These are phyloP conservation scores for Pogona vitticeps DNA, from an alignment of 2,113 vertebrate species.

Conservation along the genomic window DNA sequence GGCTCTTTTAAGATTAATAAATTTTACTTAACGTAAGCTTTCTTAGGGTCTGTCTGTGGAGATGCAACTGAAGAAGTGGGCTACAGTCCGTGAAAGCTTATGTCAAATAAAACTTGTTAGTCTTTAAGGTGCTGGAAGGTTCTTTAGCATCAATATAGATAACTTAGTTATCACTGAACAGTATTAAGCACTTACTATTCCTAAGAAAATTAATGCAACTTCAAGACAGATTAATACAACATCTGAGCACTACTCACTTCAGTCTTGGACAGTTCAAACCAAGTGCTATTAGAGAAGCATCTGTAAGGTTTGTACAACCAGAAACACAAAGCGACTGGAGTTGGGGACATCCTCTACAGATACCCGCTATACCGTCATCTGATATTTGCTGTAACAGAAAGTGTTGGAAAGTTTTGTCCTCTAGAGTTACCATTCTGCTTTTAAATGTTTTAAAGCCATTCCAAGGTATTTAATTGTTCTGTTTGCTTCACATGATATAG, in stretches of 20 bases:
- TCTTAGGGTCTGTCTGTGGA: too few relatives aligned
- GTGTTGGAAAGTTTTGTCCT: neutral
- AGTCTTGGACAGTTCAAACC: conserved; percentile 91
- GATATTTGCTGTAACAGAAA: conserved; percentile 83
- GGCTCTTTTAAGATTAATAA: too few relatives aligned
- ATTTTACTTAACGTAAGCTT: too few relatives aligned
- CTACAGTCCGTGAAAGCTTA: too few relatives aligned
- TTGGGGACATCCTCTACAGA: conserved; percentile 88
- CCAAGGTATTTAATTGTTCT: too few relatives aligned
- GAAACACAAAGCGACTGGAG: conserved; percentile 91
- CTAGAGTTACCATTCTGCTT: neutral
- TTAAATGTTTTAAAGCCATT: neutral
- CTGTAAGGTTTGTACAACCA: conserved; percentile 90
- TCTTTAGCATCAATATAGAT: too few relatives aligned
- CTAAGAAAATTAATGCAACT: neutral
- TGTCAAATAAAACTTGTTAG: too few relatives aligned
- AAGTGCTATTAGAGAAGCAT: conserved; percentile 89
- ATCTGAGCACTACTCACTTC: conserved; percentile 80
- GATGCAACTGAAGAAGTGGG: too few relatives aligned
- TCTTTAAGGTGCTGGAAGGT: too few relatives aligned
- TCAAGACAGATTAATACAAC: neutral
- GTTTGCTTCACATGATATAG: neutral
- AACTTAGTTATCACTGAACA: neutral
- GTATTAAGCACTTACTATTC: neutral
- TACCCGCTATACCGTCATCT: conserved; percentile 89